These are phyloP conservation scores for Drepana falcataria DNA, from an alignment of 2,888 invertebrate species.

Conservation along the genomic window DNA sequence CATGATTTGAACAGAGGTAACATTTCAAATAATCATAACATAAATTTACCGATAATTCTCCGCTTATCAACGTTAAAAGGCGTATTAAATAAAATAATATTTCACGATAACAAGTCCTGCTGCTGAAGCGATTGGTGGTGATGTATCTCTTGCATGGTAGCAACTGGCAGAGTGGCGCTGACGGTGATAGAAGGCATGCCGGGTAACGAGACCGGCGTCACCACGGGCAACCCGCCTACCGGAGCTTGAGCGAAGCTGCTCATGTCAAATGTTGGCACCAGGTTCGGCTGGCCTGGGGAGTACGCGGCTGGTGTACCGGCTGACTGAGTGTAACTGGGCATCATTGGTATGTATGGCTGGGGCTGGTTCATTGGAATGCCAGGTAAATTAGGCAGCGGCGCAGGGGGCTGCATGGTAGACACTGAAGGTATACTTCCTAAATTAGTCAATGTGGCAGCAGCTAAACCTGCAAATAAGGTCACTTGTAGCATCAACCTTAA, in stretches of 20 bases:
- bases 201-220: constrained; percentile 84
- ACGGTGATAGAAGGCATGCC: constrained; percentile 90
- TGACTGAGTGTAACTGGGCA: constrained; percentile 62
- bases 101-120: constrained; percentile 67
- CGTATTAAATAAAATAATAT: constrained; percentile 25
- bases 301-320: constrained; percentile 28
- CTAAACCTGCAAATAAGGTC: constrained; percentile 53
- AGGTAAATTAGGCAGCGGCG: constrained; percentile 71
- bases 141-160: constrained; percentile 77
- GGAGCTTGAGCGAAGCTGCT: constrained; percentile 54
- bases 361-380: constrained; percentile 76
- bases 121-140: constrained; percentile 65
- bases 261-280: constrained; percentile 70
- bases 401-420: constrained; percentile 72
- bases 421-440: constrained; percentile 72
- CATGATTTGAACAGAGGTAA: constrained; percentile 32
- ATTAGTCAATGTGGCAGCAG: constrained; percentile 69
- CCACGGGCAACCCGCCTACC: constrained; percentile 67
- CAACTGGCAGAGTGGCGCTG: constrained; percentile 83
- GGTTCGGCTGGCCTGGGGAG: constrained; percentile 19
- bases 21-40: constrained; percentile 32
- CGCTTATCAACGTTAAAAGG: constrained; percentile 36
- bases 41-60: constrained; percentile 31
- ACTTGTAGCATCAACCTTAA: too few species aligned
- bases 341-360: constrained; percentile 74